Base-by-base conservation (phyloP, 53 echinoderm and acorn worm genomes). In the Holothuria scabra region DNA sequence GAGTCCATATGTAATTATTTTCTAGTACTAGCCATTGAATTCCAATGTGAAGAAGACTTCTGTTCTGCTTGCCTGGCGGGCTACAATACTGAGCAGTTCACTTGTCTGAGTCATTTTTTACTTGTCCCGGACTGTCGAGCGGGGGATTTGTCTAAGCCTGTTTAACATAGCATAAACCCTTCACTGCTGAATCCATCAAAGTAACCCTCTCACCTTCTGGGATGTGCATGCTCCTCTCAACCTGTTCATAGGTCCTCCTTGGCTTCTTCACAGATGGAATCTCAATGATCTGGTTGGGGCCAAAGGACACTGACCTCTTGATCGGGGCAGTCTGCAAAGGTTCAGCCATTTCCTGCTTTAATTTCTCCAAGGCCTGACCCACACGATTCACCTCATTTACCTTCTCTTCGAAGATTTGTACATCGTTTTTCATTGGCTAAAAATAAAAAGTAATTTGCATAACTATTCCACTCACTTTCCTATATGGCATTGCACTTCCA, bases 371-470 rank as follows among this genome's bases (percentile, higher is more conserved):
- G 0, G 90, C 89, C 89, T 89, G 87, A 13, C 89, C 91, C 18
- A 86, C 82, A 49, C 90, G 83, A 37, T 76, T 87, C 82, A 97
- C 89, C 67, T 97, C 94, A 32, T 97, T 91, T 56, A 97, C 56
- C 37, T 82, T 88, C 1, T 90, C 80, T 65, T 88, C 81, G n/a
- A 90, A 87, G 28, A 92, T 88, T 19, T 32, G 46, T 14, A 86
- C 88, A 30, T 97, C 97, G 12, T 72, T 76, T 78, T 94, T 85
- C 79, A 97, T 70, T 14, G 93, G 93, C 94, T 97, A 79, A 56
- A 29, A 30, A 24, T 66, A 64, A 44, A 52, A 8, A 8, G 18
- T 52, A 52, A 1, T 52, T 52, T 14, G 16, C 18, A 18, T 16
- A 5, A 7, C 10, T 63, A 20, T 19, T 0, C 12, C 1, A 33